Percentiles rank a stretch among this genome's conserved stretches.
Evolutionary conservation across 2,888 invertebrate genomes (phyloP).

Genomic region (Papilio gigon): DNA sequence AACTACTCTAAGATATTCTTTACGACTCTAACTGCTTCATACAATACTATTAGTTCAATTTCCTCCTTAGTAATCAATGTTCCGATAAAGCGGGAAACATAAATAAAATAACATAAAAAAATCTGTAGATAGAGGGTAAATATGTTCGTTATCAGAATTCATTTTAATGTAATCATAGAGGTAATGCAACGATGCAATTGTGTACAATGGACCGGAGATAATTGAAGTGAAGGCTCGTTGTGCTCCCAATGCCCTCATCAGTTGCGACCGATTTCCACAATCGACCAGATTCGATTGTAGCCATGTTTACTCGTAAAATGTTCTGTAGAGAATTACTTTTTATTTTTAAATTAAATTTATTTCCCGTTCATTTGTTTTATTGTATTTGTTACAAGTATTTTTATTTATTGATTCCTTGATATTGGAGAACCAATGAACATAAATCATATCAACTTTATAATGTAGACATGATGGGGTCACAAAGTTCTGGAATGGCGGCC

Average conservation of each 20-base stretch:
- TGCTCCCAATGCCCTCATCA: constrained; percentile 22
- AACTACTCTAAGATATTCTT: too few relatives aligned
- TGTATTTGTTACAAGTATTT: neutral
- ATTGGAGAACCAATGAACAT: too few relatives aligned
- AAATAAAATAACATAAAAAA: neutral
- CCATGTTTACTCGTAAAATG: neutral
- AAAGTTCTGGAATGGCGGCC: too few relatives aligned
- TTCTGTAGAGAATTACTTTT: neutral
- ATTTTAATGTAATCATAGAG: constrained; percentile 1
- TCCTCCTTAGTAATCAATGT: too few relatives aligned
- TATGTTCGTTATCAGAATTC: neutral
- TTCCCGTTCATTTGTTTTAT: neutral
- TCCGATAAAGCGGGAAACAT: neutral
- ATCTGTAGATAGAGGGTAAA: neutral
- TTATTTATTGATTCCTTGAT: too few relatives aligned
- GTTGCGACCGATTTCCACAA: constrained; percentile 16
- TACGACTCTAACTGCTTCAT: too few relatives aligned
- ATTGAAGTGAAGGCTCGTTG: constrained; percentile 22
- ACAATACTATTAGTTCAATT: too few relatives aligned
- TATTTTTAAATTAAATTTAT: constrained; percentile 6
- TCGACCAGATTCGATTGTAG: constrained; percentile 21
- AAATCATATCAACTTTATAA: too few relatives aligned
- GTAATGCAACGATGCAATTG: constrained; percentile 10
- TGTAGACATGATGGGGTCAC: too few relatives aligned
- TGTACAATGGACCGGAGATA: constrained; percentile 26